Evolutionary conservation across 2,113 vertebrate species (phyloP).

Genomic region (Phocoena phocoena): DNA sequence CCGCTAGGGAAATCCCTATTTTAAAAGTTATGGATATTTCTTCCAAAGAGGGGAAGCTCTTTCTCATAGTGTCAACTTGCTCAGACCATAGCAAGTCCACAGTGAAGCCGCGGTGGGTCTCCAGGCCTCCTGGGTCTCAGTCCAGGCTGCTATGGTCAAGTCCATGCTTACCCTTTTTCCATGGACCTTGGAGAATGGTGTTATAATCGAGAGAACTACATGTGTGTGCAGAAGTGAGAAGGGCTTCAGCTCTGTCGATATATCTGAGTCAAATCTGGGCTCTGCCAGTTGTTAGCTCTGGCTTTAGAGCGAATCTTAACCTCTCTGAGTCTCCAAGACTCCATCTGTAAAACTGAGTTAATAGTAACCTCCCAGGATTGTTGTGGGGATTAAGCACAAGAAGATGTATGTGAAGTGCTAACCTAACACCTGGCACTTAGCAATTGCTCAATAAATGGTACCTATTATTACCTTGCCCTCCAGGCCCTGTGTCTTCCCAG

Average conservation of each 20-base stretch:
- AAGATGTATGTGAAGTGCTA: too few species aligned
- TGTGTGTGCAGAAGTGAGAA: neutral
- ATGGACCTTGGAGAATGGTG: rapidly evolving
- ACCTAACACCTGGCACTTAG: rapidly evolving
- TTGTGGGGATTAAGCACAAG: neutral
- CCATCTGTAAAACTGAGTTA: neutral
- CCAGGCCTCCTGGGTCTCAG: neutral
- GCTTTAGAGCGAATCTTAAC: neutral
- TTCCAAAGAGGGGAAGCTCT: neutral
- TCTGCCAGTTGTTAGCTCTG: neutral
- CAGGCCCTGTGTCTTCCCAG: neutral
- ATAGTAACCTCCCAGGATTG: too few species aligned
- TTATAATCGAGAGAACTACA: too few species aligned
- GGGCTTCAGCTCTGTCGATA: neutral
- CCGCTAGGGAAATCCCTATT: too few species aligned
- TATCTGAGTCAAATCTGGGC: too few species aligned
- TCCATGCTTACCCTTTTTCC: neutral
- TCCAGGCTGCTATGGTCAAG: neutral
- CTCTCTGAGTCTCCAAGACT: neutral
- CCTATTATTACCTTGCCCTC: neutral
- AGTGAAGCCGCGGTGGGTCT: neutral
- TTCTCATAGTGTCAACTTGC: neutral
- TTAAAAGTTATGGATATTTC: neutral
- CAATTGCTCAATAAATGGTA: neutral
- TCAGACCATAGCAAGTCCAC: neutral